Base-by-base conservation (phyloP, 2,113 vertebrate genomes). In the Tretioscincus oriximinensis region DNA sequence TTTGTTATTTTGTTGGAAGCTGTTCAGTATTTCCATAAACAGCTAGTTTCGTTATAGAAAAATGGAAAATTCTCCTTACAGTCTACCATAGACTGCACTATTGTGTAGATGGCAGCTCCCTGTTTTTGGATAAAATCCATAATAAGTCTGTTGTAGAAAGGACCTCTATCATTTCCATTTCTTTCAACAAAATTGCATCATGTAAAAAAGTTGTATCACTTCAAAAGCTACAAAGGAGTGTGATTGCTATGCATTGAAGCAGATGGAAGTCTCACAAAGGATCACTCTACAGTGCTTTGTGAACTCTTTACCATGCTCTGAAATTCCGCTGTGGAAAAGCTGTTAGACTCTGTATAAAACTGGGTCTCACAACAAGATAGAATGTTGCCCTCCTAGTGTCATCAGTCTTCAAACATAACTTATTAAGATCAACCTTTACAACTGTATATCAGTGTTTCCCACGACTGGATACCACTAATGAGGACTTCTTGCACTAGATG, bases 401-500 rank as follows among this genome's bases (percentile, higher is more conserved):
- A 69, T 76, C 67, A 35, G 64, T 54, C 80, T 85, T 80, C 58
- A 73, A 86, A 78, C 49, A 70, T 87, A 66, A 29, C 74, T 92
- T 68, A 0, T 78, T 74, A 73, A 74, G 78, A 91, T 80, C 85
- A 78, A 74, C 16, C 68, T 85, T 90, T 80, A 87, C 68, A 82
- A 77, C 77, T 63, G 60, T 29, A 54, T 61, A 68, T 88, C 76
- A 73, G 81, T 82, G 86, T 63, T 81, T 88, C 11, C 61, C 66
- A 84, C 4, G 0, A 70, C 68, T 88, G 82, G 73, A 45, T 21
- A 71, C 51, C 49, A 45, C n/a, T 5, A 0, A 76, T 87, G 41
- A 80, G 75, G 68, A 90, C 82, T 79, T 89, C 67, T 88, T 86
- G 80, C 76, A 78, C 68, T 85, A 31, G 71, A 69, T 84, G 75